phyloP scores from a whole-genome alignment of 2,113 vertebrate genomes.

The Odocoileus hemionus region DNA sequence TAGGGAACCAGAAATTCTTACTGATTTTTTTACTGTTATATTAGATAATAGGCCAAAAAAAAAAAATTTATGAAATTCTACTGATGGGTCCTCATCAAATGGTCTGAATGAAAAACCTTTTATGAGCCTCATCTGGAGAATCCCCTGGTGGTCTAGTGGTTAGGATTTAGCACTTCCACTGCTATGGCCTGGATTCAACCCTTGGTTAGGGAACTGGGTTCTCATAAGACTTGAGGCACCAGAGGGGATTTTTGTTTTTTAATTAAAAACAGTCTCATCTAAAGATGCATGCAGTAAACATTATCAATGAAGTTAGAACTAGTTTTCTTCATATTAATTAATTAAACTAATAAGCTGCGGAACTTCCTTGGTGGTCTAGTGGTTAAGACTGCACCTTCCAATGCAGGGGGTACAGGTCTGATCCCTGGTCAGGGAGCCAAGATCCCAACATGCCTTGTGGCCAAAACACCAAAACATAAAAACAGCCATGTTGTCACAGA shows the following conservation, averaged over 20 bases:
- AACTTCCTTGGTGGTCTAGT: background rate
- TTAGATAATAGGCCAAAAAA: background rate
- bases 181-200: background rate
- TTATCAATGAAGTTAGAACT: background rate
- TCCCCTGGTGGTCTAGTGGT: background rate
- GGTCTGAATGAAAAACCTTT: background rate
- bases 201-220: background rate
- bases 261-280: background rate
- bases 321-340: background rate
- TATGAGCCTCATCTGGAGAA: background rate
- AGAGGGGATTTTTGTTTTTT: background rate
- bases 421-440: background rate
- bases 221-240: background rate
- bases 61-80: background rate
- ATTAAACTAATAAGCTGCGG: background rate
- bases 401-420: background rate
- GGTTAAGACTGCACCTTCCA: background rate
- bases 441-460: background rate
- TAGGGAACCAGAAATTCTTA: background rate
- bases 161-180: background rate
- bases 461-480: background rate
- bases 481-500: background rate
- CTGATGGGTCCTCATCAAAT: background rate
- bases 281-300: background rate
- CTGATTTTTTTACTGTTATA: background rate